Base-by-base conservation (phyloP, 1,140 invertebrate genomes). In the Paraescarpia echinospica region DNA sequence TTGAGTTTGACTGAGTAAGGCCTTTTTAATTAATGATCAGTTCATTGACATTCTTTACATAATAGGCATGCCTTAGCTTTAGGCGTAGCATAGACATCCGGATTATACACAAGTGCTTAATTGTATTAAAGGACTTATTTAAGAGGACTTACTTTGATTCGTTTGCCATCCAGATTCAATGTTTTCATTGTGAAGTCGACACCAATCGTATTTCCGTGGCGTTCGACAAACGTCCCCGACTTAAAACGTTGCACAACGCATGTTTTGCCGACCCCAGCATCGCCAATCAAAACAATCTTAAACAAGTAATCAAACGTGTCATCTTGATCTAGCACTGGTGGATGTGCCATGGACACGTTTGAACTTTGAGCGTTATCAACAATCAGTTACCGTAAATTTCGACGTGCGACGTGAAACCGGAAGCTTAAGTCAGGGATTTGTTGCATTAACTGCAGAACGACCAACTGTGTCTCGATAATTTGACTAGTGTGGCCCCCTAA, bases 171-270 rank as follows among this genome's bases (percentile, higher is more conserved):
- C 91, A 99, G 97, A 92, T 98, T 97, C 14, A 99, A 97, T 34
- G 98, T 99, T 97, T 99, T 99, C 98, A 99, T 99, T 93, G 98
- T 99, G 96, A 99, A 99, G 96, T 99, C 98, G 35, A 99, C 98
- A 91, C 98, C 98, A 94, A 99, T 99, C 35, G 98, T 99, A 95
- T 98, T 99, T 34, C 98, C 98, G 96, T 99, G 98, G 94, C 97
- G 97, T 96, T 99, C 98, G 93, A 98, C 97, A 95, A 98, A 99
- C 93, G 98, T 98, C 93, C 98, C 98, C 92, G 98, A 98, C 96
- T 98, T 98, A 96, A 99, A 98, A 93, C 98, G 97, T 96, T 99
- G 98, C 89, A 99, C 98, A 12, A 96, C 95, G 93, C 96, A 96
- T 0, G 96, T 96, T 94, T 96, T 96, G 33, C 96, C 96, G 31